Conservation (phyloP, 2,113 vertebrate species). For the Falco punctatus region DNA sequence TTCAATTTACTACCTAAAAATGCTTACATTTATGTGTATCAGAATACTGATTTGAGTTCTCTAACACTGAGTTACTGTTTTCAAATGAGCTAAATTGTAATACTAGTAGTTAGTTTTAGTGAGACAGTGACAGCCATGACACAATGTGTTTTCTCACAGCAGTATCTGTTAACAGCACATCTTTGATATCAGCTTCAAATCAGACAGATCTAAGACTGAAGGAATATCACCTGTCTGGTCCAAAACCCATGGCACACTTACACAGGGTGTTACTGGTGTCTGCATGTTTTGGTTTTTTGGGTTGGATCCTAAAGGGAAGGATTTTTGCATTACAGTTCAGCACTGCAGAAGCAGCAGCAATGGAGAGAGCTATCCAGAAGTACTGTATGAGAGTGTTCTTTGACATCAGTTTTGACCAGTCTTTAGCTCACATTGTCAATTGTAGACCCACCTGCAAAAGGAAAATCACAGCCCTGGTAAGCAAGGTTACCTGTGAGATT, state of each 20-base stretch:
- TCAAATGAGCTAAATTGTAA: neutral
- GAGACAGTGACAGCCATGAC: neutral
- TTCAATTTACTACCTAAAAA: neutral
- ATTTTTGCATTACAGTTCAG: neutral
- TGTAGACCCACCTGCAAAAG: neutral
- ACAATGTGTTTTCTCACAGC: neutral
- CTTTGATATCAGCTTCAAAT: neutral
- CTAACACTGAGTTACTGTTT: neutral
- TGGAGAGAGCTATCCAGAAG: neutral
- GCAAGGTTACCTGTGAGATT: neutral
- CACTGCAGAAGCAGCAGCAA: neutral
- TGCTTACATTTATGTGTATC: neutral
- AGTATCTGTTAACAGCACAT: neutral
- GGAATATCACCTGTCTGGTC: neutral
- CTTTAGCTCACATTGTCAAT: neutral
- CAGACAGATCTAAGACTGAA: neutral
- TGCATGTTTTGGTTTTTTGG: neutral
- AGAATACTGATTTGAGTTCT: neutral
- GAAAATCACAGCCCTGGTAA: neutral
- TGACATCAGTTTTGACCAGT: neutral
- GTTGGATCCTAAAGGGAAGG: neutral
- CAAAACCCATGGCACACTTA: neutral
- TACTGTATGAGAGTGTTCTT: neutral
- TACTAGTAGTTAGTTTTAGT: neutral
- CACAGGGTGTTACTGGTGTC: neutral